Evolutionary conservation across 2,797 vertebrate genomes (phyloP).

Genomic region (Scolopax rusticola): DNA sequence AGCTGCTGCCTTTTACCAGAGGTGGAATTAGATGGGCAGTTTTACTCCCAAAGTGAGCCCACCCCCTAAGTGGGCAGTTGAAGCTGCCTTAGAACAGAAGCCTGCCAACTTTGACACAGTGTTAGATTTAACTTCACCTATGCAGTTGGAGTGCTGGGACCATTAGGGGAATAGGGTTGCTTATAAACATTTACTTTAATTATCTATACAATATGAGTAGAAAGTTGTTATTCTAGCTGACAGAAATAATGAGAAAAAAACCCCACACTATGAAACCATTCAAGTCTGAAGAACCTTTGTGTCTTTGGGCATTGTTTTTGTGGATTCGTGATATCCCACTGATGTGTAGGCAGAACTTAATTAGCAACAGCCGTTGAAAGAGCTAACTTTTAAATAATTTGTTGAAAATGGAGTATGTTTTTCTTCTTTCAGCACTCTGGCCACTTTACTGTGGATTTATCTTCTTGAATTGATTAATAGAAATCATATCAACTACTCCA

Average conservation of each 20-base stretch:
- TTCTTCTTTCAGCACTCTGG: neutral
- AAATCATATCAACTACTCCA: neutral
- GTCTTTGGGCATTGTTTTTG: neutral
- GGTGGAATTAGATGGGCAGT: neutral
- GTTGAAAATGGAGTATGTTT: neutral
- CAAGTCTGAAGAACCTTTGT: neutral
- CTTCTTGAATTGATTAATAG: neutral
- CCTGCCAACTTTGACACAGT: neutral
- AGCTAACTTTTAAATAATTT: neutral
- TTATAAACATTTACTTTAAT: neutral
- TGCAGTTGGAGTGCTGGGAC: neutral
- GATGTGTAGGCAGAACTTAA: neutral
- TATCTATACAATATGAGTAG: neutral
- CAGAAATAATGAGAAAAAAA: neutral
- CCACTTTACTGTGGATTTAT: neutral
- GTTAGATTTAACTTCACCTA: neutral
- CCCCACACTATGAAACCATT: neutral
- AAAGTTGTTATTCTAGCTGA: neutral
- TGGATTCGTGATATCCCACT: neutral
- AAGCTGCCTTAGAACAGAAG: neutral
- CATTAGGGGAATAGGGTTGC: accelerated
- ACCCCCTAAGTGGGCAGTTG: neutral
- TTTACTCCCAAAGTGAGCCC: neutral
- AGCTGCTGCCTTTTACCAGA: neutral
- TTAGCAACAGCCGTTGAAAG: neutral